Conservation (phyloP, 2,888 invertebrate species). For the Piscicola geometra region DNA sequence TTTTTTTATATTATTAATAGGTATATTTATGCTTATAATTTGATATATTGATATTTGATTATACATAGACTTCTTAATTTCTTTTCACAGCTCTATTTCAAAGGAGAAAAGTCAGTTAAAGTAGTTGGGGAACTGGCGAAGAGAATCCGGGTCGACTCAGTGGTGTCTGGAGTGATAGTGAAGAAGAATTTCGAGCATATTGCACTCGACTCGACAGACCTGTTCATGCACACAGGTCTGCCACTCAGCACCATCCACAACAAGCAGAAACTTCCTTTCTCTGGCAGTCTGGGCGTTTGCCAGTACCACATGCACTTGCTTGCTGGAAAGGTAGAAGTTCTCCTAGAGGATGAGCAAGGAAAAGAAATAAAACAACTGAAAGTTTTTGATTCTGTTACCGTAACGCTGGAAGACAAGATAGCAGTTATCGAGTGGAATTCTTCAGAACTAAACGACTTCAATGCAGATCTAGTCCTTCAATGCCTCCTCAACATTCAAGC, state of each 20-base stretch:
- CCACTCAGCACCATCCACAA: conserved; percentile 87
- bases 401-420: conserved; percentile 70
- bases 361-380: conserved; percentile 58
- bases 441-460: conserved; percentile 94
- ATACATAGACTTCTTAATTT: too few relatives aligned
- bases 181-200: conserved; percentile 98
- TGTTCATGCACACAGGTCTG: conserved; percentile 92
- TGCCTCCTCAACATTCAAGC: conserved; percentile 1
- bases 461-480: conserved; percentile 67
- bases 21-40: too few relatives aligned
- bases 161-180: conserved; percentile 84
- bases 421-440: conserved; percentile 78
- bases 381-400: conserved; percentile 77
- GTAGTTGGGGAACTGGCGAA: conserved; percentile 86
- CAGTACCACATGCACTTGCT: conserved; percentile 57
- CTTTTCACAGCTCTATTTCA: conserved; percentile 69
- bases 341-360: conserved; percentile 19
- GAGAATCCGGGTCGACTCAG: conserved; percentile 71
- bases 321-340: conserved; percentile 52
- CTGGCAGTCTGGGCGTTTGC: conserved; percentile 64
- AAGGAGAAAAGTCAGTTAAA: conserved; percentile 97
- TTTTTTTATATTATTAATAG: neutral
- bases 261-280: conserved; percentile 82
- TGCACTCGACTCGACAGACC: conserved; percentile 80
- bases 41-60: too few relatives aligned